phyloP scores from a whole-genome alignment of 1,140 invertebrate genomes.

The Caenorhabditis tropicalis region DNA sequence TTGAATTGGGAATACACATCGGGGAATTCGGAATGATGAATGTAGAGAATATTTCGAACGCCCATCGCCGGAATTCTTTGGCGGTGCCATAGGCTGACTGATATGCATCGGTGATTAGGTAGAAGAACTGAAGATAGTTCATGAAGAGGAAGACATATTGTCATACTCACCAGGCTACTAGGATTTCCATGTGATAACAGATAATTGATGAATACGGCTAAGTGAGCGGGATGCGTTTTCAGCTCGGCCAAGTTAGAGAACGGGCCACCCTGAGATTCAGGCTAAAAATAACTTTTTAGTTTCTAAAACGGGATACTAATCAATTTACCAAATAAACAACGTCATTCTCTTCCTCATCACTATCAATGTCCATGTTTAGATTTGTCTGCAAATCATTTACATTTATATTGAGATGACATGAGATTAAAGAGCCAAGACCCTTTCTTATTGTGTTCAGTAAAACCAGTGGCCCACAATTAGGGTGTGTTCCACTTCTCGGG shows the following conservation, averaged over 20 bases:
- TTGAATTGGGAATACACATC: constrained; percentile 75
- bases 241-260: constrained; percentile 62
- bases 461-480: too few relatives aligned
- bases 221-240: constrained; percentile 79
- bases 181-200: constrained; percentile 85
- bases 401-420: too few relatives aligned
- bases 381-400: not conserved
- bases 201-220: constrained; percentile 88
- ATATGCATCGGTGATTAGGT: constrained; percentile 85
- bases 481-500: too few relatives aligned
- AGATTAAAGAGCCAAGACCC: too few relatives aligned
- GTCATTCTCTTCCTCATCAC: constrained; percentile 57
- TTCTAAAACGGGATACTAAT: not conserved
- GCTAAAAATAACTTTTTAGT: constrained; percentile 56
- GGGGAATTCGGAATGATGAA: constrained; percentile 88
- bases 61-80: constrained; percentile 92
- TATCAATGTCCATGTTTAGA: constrained; percentile 48
- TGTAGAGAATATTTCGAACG: constrained; percentile 94
- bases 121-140: constrained; percentile 78
- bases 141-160: not conserved
- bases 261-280: constrained; percentile 51
- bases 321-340: constrained; percentile 4
- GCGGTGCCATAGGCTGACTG: constrained; percentile 78
- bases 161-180: constrained; percentile 69
- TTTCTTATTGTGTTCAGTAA: too few relatives aligned